These are phyloP conservation scores for Nipponacmea schrenckii DNA, from an alignment of 2,888 invertebrate species.

Conservation along the genomic window DNA sequence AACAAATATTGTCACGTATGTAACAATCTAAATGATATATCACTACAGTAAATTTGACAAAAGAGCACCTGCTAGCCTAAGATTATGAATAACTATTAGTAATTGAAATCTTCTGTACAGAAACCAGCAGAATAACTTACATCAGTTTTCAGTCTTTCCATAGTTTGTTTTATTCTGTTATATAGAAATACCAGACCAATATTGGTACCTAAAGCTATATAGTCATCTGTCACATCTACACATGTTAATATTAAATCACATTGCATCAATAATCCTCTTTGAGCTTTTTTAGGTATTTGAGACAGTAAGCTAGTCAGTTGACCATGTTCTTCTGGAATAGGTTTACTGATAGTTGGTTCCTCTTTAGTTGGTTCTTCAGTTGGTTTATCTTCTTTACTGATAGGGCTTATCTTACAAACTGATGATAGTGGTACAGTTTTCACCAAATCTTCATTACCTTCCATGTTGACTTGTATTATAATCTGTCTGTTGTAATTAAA, in stretches of 20 bases:
- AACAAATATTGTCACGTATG: no score
- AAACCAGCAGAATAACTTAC: conserved; percentile 70
- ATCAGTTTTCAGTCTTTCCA: conserved; percentile 84
- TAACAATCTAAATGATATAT: no score
- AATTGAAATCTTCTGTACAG: no score
- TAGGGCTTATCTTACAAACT: no score
- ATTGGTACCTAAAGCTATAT: conserved; percentile 86
- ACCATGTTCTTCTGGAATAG: conserved; percentile 43
- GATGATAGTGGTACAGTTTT: no score
- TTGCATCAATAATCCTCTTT: conserved; percentile 50
- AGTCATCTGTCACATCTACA: conserved; percentile 83
- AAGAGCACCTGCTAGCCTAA: no score
- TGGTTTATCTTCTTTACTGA: no score
- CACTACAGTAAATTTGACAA: no score
- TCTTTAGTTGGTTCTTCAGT: no score
- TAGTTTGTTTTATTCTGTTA: conserved; percentile 75
- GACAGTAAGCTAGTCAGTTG: conserved; percentile 49
- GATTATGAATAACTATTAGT: no score
- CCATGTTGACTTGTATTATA: not conserved
- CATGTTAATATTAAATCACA: conserved; percentile 73
- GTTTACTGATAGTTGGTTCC: not conserved
- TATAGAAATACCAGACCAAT: conserved; percentile 89
- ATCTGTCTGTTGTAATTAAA: no score
- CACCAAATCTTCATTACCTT: not conserved
- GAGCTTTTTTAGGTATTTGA: conserved; percentile 56